A percentile compares a stretch with the other conserved stretches of the same genome.
Evolutionary conservation across 92 coral and sea anemone genomes (phyloP).

Genomic region (Heteractis magnifica): DNA sequence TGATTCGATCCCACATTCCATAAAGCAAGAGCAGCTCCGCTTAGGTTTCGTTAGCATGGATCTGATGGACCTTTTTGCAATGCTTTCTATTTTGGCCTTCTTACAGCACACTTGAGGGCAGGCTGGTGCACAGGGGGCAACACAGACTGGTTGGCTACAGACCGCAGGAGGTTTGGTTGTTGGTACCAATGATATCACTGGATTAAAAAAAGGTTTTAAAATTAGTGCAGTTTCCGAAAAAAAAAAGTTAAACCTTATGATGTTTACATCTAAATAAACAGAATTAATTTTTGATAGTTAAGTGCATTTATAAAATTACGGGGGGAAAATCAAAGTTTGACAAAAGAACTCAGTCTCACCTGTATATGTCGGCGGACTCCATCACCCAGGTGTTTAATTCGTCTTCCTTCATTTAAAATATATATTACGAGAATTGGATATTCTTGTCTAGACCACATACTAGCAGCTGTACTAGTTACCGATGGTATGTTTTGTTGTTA

Average conservation of each 20-base stretch:
- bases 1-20: constrained; percentile 56
- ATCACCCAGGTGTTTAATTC: constrained; percentile 37
- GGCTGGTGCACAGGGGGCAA: constrained; percentile 40
- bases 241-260: background rate
- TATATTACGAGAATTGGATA: background rate
- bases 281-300: too few relatives aligned
- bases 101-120: constrained; percentile 52
- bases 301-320: too few relatives aligned
- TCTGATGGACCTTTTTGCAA: background rate
- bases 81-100: background rate
- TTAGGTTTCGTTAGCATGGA: constrained; percentile 8
- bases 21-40: constrained; percentile 67
- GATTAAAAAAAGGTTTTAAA: too few relatives aligned
- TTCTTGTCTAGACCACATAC: constrained; percentile 14
- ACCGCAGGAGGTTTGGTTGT: constrained; percentile 1
- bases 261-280: too few relatives aligned
- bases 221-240: too few relatives aligned
- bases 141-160: constrained; percentile 20
- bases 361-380: constrained; percentile 29
- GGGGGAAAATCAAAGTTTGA: background rate
- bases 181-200: background rate
- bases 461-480: background rate
- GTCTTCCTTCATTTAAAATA: constrained; percentile 3
- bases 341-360: constrained; percentile 29
- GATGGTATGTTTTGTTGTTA: background rate